Conservation (phyloP, 2,797 vertebrate species). For the Sebastiscus tertius region DNA sequence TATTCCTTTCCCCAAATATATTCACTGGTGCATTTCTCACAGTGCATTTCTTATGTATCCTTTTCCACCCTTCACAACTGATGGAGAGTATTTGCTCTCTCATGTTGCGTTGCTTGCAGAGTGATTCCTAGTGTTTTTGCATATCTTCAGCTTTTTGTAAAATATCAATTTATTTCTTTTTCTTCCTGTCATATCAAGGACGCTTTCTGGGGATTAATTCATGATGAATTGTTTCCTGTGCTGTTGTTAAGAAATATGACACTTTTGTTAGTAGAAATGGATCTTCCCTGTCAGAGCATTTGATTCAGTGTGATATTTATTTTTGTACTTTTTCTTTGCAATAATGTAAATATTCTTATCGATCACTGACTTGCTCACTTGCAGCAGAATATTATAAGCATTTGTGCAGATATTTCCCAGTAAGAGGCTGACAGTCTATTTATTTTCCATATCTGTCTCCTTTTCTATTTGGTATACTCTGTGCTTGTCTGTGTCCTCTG, state of each 20-base stretch:
- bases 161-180: neutral
- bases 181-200: neutral
- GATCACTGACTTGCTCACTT: neutral
- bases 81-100: constrained; percentile 8
- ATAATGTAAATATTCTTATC: neutral
- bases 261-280: constrained; percentile 2
- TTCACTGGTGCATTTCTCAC: constrained; percentile 13
- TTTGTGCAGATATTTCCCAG: constrained; percentile 10
- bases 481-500: neutral
- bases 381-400: neutral
- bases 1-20: neutral
- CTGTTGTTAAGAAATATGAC: neutral
- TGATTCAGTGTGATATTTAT: neutral
- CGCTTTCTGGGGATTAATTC: neutral
- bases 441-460: constrained; percentile 3
- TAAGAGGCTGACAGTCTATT: neutral
- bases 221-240: constrained; percentile 9
- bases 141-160: neutral
- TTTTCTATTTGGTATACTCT: constrained; percentile 1
- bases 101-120: neutral
- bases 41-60: constrained; percentile 14
- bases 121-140: neutral
- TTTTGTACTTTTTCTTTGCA: neutral
- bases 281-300: neutral
- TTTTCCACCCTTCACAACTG: neutral